These are phyloP conservation scores for Rhincodon typus DNA, from an alignment of 2,797 vertebrate genomes.

Conservation along the genomic window DNA sequence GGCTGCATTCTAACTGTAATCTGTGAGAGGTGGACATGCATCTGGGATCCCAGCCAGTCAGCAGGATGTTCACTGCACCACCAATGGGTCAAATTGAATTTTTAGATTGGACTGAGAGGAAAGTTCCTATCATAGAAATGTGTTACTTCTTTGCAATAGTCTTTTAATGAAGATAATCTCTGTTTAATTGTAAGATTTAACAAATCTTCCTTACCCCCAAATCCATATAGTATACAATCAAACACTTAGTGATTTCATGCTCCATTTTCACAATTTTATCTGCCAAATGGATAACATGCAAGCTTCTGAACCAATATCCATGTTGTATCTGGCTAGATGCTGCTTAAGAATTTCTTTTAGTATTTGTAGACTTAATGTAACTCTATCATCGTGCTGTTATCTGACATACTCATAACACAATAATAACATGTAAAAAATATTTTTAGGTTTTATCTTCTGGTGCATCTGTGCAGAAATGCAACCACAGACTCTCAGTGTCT, in stretches of 20 bases:
- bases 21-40: no score
- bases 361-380: not conserved
- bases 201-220: not conserved
- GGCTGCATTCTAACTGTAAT: no score
- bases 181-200: not conserved
- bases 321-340: not conserved
- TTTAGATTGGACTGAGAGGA: not conserved
- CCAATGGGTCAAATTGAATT: not conserved
- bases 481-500: not conserved
- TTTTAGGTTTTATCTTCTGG: not conserved
- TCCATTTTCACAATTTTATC: not conserved
- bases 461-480: not conserved
- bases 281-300: not conserved
- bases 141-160: not conserved
- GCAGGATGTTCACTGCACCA: not conserved
- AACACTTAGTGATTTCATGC: not conserved
- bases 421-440: not conserved
- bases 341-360: not conserved
- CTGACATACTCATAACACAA: not conserved
- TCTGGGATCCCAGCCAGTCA: no score
- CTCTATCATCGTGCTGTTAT: not conserved
- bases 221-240: not conserved
- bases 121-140: not conserved
- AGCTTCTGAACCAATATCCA: not conserved
- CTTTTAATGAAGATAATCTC: not conserved